These are phyloP conservation scores for Drosophila pseudoobscura DNA, from an alignment of 1,140 invertebrate species.

Conservation along the genomic window DNA sequence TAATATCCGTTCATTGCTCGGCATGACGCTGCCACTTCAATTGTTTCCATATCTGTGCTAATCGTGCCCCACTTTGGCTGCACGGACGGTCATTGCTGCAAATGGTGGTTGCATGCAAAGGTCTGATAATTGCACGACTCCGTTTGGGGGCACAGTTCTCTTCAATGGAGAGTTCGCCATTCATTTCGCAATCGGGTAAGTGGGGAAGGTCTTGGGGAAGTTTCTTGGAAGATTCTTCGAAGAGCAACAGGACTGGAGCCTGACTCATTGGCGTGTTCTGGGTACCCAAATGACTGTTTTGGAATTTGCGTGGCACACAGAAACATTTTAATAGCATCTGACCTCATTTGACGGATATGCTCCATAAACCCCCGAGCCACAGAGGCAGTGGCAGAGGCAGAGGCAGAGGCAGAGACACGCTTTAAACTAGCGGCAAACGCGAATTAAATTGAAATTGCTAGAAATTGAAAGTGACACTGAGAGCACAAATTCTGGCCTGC, in stretches of 20 bases:
- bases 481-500: constrained; percentile 39
- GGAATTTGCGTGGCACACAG: neutral
- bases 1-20: constrained; percentile 13
- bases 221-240: no score
- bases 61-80: constrained; percentile 30
- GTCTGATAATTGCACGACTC: constrained; percentile 12
- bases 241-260: no score
- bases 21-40: constrained; percentile 9
- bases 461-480: constrained; percentile 79
- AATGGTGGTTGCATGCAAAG: constrained; percentile 29
- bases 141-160: neutral
- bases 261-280: no score
- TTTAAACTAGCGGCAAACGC: constrained; percentile 57
- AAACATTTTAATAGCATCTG: constrained; percentile 31
- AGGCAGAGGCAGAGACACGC: constrained; percentile 16
- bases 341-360: constrained; percentile 65
- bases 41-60: constrained; percentile 27
- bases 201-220: neutral
- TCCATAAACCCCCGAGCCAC: constrained; percentile 26
- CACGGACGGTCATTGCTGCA: constrained; percentile 22
- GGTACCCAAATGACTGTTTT: no score
- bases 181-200: neutral
- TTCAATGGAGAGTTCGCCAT: no score
- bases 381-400: neutral
- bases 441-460: constrained; percentile 79